Evolutionary conservation across 2,797 vertebrate species (phyloP).

Genomic region (Melopsittacus undulatus): DNA sequence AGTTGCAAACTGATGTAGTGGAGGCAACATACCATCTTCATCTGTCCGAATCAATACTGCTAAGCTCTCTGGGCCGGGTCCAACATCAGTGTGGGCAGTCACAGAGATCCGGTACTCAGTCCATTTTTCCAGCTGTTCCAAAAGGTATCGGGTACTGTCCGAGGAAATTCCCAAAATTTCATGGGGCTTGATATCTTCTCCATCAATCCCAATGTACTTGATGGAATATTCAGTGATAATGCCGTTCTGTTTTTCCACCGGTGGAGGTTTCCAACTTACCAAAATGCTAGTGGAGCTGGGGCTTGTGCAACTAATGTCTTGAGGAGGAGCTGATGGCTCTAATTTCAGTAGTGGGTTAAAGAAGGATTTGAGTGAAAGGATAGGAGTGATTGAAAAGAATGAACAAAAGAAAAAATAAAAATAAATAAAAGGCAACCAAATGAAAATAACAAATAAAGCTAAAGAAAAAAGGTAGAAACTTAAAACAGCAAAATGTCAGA

Average conservation of each 20-base stretch:
- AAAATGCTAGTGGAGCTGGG: constrained; percentile 97
- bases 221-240: constrained; percentile 93
- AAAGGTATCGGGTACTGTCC: constrained; percentile 90
- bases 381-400: constrained; percentile 85
- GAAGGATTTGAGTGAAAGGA: constrained; percentile 85
- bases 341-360: constrained; percentile 85
- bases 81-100: constrained; percentile 94
- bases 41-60: constrained; percentile 95
- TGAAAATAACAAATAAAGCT: constrained; percentile 53
- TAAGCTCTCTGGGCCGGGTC: constrained; percentile 94
- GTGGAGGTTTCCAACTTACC: constrained; percentile 98
- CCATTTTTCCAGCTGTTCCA: constrained; percentile 99
- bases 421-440: constrained; percentile 78
- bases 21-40: constrained; percentile 99
- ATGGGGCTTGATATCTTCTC: constrained; percentile 85
- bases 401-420: constrained; percentile 88
- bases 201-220: constrained; percentile 87
- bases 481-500: constrained; percentile 61
- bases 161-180: constrained; percentile 88
- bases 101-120: constrained; percentile 96
- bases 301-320: constrained; percentile 95
- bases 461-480: constrained; percentile 57
- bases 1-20: constrained; percentile 75
- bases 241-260: constrained; percentile 93
- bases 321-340: constrained; percentile 97